These are phyloP conservation scores for Plebejus argus DNA, from an alignment of 2,888 invertebrate species.

Conservation along the genomic window DNA sequence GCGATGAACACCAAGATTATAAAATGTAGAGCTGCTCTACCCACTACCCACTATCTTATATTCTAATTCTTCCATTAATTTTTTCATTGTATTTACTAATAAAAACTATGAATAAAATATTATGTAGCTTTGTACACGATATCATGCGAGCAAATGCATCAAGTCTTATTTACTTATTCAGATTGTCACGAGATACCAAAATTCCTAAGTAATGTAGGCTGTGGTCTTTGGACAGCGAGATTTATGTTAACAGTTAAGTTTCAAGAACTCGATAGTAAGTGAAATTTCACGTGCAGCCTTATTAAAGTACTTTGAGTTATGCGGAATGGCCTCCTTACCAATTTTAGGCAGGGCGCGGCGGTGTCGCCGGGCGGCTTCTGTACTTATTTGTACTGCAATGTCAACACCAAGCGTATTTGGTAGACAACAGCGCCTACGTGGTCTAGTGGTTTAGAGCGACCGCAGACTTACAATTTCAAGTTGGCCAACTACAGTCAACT, in stretches of 20 bases:
- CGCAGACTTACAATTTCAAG: no score
- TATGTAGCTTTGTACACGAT: no score
- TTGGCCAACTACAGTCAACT: no score
- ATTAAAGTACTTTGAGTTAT: conserved; percentile 14
- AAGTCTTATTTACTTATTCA: not conserved
- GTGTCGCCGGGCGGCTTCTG: not conserved
- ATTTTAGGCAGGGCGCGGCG: conserved; percentile 13
- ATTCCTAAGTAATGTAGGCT: not conserved
- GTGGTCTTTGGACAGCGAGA: not conserved
- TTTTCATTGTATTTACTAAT: no score
- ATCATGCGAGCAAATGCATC: not conserved
- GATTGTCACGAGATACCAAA: not conserved
- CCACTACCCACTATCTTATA: no score
- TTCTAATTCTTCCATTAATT: no score
- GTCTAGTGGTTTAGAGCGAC: no score
- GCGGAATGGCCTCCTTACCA: conserved; percentile 2
- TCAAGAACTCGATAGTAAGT: not conserved
- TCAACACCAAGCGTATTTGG: not conserved
- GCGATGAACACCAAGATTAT: no score
- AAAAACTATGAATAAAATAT: no score
- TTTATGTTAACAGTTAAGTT: not conserved
- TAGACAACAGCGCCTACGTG: no score
- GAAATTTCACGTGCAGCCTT: not conserved
- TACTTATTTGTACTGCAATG: not conserved
- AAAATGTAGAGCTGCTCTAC: no score